These are phyloP conservation scores for Trichonephila inaurata DNA, from an alignment of 1,140 invertebrate species.

Conservation along the genomic window DNA sequence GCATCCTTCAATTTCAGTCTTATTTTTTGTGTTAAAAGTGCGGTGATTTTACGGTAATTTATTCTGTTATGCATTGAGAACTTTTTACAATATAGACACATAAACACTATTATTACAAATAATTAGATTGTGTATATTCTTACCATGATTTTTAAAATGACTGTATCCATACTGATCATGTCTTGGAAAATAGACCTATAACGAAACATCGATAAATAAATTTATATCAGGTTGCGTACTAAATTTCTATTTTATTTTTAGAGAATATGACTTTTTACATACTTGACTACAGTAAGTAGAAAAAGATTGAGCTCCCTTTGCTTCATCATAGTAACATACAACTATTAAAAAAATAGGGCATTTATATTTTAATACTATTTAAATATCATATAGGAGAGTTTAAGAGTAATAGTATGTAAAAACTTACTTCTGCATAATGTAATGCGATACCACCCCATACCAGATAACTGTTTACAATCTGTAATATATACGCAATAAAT, in stretches of 20 bases:
- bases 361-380: neutral
- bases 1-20: no score
- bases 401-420: neutral
- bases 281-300: conserved; percentile 88
- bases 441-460: conserved; percentile 86
- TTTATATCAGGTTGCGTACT: neutral
- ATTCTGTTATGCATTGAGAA: no score
- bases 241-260: neutral
- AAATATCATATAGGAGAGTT: neutral
- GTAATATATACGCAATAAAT: neutral
- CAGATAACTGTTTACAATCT: conserved; percentile 84
- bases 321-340: conserved; percentile 85
- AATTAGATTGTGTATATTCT: conserved; percentile 39
- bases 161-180: conserved; percentile 90
- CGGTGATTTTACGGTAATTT: no score
- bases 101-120: no score
- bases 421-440: conserved; percentile 83
- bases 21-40: no score
- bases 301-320: conserved; percentile 87
- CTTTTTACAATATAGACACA: no score
- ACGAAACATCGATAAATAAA: conserved; percentile 36
- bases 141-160: conserved; percentile 90
- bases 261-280: conserved; percentile 78
- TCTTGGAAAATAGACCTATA: conserved; percentile 86
- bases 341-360: conserved; percentile 77